phyloP scores from a whole-genome alignment of 30 jellyfish, hydroid and myxozoan genomes.

The Catostylus mosaicus region DNA sequence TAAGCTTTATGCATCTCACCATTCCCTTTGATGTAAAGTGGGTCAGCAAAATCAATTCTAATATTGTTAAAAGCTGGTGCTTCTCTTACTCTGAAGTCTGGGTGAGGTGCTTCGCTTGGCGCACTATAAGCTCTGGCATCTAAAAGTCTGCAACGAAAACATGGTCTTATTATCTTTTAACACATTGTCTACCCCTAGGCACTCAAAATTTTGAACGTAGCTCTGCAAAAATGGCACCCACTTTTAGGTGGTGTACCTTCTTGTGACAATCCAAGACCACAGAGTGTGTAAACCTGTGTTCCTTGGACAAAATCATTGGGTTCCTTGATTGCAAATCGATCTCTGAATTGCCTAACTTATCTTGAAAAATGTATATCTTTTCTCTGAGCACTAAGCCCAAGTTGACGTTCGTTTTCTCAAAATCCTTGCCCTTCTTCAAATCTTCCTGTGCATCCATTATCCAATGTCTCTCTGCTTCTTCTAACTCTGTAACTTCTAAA shows the following conservation, averaged over 20 bases:
- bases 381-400: neutral
- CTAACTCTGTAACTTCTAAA: constrained; percentile 4
- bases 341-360: constrained; percentile 28
- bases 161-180: constrained; percentile 24
- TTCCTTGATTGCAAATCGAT: neutral
- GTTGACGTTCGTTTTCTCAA: neutral
- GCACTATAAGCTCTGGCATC: constrained; percentile 28
- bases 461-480: constrained; percentile 32
- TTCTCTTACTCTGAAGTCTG: constrained; percentile 37
- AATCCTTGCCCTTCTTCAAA: neutral
- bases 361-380: constrained; percentile 10
- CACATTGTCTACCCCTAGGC: constrained; percentile 54
- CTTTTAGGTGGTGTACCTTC: constrained; percentile 37
- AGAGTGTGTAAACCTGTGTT: constrained; percentile 15
- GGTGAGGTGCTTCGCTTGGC: constrained; percentile 48
- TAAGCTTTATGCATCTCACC: constrained; percentile 35
- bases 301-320: constrained; percentile 45
- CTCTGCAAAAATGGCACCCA: constrained; percentile 52
- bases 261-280: constrained; percentile 38
- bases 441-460: constrained; percentile 37
- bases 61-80: constrained; percentile 47
- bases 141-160: constrained; percentile 14
- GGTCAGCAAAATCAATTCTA: constrained; percentile 68
- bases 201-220: constrained; percentile 33
- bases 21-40: constrained; percentile 4